phyloP scores from a whole-genome alignment of 2,888 invertebrate species.

The Melanotus villosus region DNA sequence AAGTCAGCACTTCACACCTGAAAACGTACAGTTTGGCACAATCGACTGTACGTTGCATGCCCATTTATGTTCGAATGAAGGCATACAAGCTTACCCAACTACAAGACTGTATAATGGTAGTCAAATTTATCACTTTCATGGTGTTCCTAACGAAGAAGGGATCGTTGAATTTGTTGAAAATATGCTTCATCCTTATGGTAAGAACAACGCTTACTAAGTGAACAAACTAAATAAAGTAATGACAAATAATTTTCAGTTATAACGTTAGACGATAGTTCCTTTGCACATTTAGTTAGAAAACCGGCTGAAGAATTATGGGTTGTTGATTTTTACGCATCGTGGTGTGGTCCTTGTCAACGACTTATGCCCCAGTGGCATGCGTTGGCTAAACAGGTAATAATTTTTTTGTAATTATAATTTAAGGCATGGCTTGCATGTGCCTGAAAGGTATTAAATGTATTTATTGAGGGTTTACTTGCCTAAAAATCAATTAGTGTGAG shows the following conservation, averaged over 20 bases:
- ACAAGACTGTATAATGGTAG: slow-evolving; percentile 77
- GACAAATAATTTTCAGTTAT: slow-evolving; percentile 67
- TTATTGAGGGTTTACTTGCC: too few species aligned
- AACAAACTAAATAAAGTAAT: too few species aligned
- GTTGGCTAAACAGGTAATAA: slow-evolving; percentile 72
- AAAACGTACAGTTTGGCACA: slow-evolving; percentile 74
- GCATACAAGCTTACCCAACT: slow-evolving; percentile 79
- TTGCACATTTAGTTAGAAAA: slow-evolving; percentile 72
- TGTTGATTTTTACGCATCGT: slow-evolving; percentile 81
- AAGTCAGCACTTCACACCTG: slow-evolving; percentile 69
- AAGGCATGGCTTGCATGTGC: too few species aligned
- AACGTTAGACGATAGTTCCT: slow-evolving; percentile 71
- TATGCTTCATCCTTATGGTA: slow-evolving; percentile 69
- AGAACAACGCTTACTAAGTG: too few species aligned
- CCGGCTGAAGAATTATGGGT: slow-evolving; percentile 74
- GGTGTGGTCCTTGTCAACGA: slow-evolving; percentile 83
- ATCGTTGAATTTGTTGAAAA: slow-evolving; percentile 78
- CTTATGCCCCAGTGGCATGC: slow-evolving; percentile 78
- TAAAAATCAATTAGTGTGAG: too few species aligned
- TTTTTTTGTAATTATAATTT: slow-evolving; percentile 30
- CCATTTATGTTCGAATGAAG: slow-evolving; percentile 72
- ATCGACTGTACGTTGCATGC: slow-evolving; percentile 79
- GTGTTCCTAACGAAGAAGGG: slow-evolving; percentile 72
- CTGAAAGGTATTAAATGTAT: too few species aligned
- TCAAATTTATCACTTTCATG: slow-evolving; percentile 71